phyloP scores from a whole-genome alignment of 2,113 vertebrate genomes.

The Falco punctatus region DNA sequence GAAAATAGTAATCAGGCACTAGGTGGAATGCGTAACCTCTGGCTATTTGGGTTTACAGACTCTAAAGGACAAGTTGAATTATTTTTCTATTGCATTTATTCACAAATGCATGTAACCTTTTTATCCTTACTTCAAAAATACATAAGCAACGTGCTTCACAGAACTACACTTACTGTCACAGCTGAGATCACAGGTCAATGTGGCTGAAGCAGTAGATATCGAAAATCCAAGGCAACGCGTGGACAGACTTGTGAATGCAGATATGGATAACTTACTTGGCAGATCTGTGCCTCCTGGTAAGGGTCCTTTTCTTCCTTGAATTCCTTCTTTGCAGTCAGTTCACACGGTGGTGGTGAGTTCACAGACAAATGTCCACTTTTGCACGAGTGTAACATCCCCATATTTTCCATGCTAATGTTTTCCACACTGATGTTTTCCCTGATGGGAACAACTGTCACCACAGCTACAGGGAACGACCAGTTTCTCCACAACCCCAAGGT shows the following conservation, averaged over 20 bases:
- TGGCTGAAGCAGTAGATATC: not conserved
- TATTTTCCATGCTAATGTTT: not conserved
- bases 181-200: not conserved
- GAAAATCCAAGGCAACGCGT: not conserved
- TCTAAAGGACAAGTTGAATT: not conserved
- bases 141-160: not conserved
- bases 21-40: not conserved
- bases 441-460: not conserved
- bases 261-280: not conserved
- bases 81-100: not conserved
- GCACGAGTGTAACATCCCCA: fast-evolving
- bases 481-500: not conserved
- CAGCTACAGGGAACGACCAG: not conserved
- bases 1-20: not conserved
- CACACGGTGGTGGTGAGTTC: not conserved
- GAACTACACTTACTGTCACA: not conserved
- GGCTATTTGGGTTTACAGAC: not conserved
- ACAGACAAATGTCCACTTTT: not conserved
- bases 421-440: not conserved
- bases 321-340: not conserved
- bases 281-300: not conserved
- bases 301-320: not conserved
- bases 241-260: not conserved
- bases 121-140: not conserved
- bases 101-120: not conserved